phyloP scores from a whole-genome alignment of 2,113 vertebrate species.

The Grantiella picta region DNA sequence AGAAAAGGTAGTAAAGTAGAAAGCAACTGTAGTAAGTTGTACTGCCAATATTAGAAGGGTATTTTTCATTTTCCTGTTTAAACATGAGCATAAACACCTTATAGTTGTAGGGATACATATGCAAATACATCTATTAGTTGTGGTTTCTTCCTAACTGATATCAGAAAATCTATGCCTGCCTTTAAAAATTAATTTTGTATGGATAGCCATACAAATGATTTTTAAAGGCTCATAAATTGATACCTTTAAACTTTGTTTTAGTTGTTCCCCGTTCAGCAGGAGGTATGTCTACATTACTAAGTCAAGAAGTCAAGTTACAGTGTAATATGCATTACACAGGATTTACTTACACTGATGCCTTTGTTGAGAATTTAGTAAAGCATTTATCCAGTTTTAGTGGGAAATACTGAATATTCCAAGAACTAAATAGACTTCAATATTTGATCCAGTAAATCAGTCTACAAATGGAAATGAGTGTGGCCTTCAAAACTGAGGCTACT shows the following conservation, averaged over 20 bases:
- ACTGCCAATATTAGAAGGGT: neutral
- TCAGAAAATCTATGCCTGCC: neutral
- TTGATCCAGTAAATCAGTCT: neutral
- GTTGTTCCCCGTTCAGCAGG: neutral
- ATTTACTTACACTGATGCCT: neutral
- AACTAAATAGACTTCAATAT: neutral
- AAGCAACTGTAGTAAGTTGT: neutral
- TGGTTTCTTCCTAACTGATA: neutral
- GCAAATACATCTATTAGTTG: neutral
- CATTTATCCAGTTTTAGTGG: neutral
- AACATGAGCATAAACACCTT: neutral
- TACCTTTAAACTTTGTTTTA: neutral
- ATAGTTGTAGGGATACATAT: neutral
- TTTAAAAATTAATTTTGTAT: neutral
- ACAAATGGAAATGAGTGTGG: neutral
- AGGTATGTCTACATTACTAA: neutral
- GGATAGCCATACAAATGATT: accelerated
- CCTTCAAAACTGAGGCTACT: neutral
- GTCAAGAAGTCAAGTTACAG: neutral
- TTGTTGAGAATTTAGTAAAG: neutral
- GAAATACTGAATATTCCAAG: neutral
- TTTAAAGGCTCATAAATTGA: neutral
- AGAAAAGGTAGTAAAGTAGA: neutral
- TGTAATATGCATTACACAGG: neutral
- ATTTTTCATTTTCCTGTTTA: neutral